Base-by-base conservation (phyloP, 1,140 invertebrate genomes). In the Tetramorium simillimum region DNA sequence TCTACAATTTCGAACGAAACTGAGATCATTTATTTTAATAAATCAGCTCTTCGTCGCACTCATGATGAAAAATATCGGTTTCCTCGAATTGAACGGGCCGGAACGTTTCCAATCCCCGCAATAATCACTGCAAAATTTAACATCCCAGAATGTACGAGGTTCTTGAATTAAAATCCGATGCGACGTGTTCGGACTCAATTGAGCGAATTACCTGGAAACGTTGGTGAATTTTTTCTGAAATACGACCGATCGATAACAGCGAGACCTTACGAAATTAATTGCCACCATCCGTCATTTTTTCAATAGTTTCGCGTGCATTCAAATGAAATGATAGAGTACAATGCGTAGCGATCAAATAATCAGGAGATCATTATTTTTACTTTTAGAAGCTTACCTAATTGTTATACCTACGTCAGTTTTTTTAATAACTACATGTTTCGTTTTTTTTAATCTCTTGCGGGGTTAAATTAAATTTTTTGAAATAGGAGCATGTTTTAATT, bases 101-200 rank as follows among this genome's bases (percentile, higher is more conserved):
- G 16, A 78, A 62, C 77, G 40, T 84, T 73, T 60, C 24, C 69
- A 60, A 82, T 73, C 53, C 24, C 12, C 9, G 53, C 18, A 46
- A 84, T 84, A 84, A 84, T 67, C 62, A 37, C 40, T 60, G 53
- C 53, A 43, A 60, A 84, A 84, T 75, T 84, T 84, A 60, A 60
- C 80, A 75, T 84, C 70, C 33, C n/a, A 12, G 77, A 67, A 80
- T 53, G 77, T 80, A 53, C n/a, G 40, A 21, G 80, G 40, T 73
- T 73, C 43, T 73, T 75, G 53, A 84, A 84, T 84, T 73, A 84
- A 84, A 84, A 73, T 82, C 33, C 67, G 24, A 73, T 60, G 53
- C 40, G 80, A 75, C 69, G 53, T 84, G 69, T 75, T 49, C 80
- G 43, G 40, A 72, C 53, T 60, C 56, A 75, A 84, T 84, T 75